A percentile compares a stretch with the other conserved stretches of the same genome.
Conservation (phyloP, 2,888 invertebrate genomes). For the Lamellibrachia satsuma region DNA sequence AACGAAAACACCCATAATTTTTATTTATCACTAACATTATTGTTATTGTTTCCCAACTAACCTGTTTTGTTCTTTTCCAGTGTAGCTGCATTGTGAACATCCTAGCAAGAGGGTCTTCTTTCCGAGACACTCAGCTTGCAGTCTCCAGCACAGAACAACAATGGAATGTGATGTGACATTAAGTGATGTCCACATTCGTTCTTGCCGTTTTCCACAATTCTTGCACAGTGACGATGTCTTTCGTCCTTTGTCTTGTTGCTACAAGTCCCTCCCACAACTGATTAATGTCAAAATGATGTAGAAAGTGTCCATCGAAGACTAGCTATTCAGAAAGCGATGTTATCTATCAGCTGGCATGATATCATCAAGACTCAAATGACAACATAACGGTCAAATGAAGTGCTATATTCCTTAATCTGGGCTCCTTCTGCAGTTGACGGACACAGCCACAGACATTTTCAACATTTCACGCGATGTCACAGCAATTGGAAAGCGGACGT, state of each 20-base stretch:
- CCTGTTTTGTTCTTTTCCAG: background rate
- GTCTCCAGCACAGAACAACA: background rate
- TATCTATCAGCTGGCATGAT: background rate
- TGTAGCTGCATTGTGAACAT: conserved; percentile 3
- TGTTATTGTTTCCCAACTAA: background rate
- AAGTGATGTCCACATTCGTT: background rate
- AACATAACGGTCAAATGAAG: background rate
- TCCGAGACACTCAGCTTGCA: background rate
- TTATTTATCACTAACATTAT: background rate
- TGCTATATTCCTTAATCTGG: background rate
- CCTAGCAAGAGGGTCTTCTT: background rate
- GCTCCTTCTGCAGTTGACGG: background rate
- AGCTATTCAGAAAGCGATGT: background rate
- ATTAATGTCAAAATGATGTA: background rate
- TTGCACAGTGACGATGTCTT: background rate
- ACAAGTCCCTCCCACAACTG: background rate
- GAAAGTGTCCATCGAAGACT: background rate
- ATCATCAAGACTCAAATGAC: background rate
- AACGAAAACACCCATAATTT: too few relatives aligned
- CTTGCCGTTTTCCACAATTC: background rate
- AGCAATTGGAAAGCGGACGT: background rate
- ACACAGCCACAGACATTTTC: background rate
- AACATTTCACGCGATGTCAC: background rate
- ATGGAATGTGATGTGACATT: background rate
- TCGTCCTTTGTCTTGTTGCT: background rate